These are phyloP conservation scores for Bombyx mori DNA, from an alignment of 1,140 invertebrate genomes.

Conservation along the genomic window DNA sequence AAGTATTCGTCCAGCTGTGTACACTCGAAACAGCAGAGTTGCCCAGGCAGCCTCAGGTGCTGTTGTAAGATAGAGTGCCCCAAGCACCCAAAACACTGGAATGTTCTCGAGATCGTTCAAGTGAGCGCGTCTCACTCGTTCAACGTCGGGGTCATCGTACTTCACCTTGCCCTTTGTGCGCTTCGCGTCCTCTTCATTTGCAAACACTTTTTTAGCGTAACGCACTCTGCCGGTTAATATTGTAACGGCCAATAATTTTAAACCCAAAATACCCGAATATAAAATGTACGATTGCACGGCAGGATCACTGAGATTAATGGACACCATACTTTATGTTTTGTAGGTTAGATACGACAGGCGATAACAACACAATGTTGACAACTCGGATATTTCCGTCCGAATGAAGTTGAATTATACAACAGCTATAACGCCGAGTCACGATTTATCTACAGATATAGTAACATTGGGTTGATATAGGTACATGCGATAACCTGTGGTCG, in stretches of 20 bases:
- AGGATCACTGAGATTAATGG: slow-evolving; percentile 40
- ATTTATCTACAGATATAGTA: too few relatives aligned
- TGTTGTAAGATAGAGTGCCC: slow-evolving; percentile 75
- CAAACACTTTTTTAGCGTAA: slow-evolving; percentile 37
- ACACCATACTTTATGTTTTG: slow-evolving; percentile 25
- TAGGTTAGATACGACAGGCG: slow-evolving; percentile 4
- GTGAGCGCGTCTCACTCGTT: slow-evolving; percentile 75
- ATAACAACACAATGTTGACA: background rate
- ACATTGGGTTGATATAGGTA: too few relatives aligned
- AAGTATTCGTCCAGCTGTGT: slow-evolving; percentile 71
- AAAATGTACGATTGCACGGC: slow-evolving; percentile 65
- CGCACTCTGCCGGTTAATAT: slow-evolving; percentile 62
- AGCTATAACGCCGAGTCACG: too few relatives aligned
- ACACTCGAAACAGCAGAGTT: slow-evolving; percentile 73
- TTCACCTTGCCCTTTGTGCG: slow-evolving; percentile 53
- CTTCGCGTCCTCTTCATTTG: slow-evolving; percentile 45
- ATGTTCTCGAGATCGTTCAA: slow-evolving; percentile 85
- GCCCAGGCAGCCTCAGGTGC: slow-evolving; percentile 71
- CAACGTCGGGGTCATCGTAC: slow-evolving; percentile 68
- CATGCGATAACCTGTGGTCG: too few relatives aligned
- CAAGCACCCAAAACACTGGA: slow-evolving; percentile 76
- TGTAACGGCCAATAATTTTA: slow-evolving; percentile 72
- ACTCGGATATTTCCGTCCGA: slow-evolving; percentile 1
- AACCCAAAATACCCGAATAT: slow-evolving; percentile 64
- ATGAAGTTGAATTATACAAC: background rate